Base-by-base conservation (phyloP, 2,113 vertebrate species). In the Oxygymnocypris stewartii region DNA sequence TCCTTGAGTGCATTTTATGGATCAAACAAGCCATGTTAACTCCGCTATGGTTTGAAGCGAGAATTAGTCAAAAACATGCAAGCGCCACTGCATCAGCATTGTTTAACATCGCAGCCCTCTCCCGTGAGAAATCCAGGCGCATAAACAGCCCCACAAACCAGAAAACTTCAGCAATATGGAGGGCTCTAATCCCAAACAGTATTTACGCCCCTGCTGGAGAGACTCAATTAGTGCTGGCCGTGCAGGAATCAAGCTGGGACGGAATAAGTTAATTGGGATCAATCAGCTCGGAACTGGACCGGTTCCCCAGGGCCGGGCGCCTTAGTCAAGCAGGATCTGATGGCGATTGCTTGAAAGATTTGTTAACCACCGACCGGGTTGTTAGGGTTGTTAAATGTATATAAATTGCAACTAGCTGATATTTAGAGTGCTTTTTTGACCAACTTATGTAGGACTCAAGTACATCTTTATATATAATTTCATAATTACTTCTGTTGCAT, bases 251-350 rank as follows among this genome's bases (percentile, higher is more conserved):
- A 67, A 63, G 35, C 59, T 79, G 79, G 67, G 86, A 84, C 9
- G 40, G 85, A 75, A 85, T 71, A 88, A 90, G 90, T 92, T 91
- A 91, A 91, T 89, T 89, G 90, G 89, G 89, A 92, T 91, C 90
- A 91, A 91, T 91, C 88, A 89, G 87, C 87, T 88, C 16, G n/a
- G 85, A 87, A 80, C 88, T 88, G 47, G 12, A 59, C 59, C 57
- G 28, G 28, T 25, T 89, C 88, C 87, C 87, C 67, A 57, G 87
- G 87, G 88, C 76, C 16, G 71, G 63, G 67, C n/a, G 86, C 88
- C 87, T 90, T 90, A 89, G 82, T 54, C 79, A 59, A 89, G 86
- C 80, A 75, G 84, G 81, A 86, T 86, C 89, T 86, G 85, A 86
- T 71, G 78, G 79, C 28, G 83, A 90, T 90, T 85, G 79, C 88